Base-by-base conservation (phyloP, 2,797 vertebrate genomes). In the Enteromius anoplus region DNA sequence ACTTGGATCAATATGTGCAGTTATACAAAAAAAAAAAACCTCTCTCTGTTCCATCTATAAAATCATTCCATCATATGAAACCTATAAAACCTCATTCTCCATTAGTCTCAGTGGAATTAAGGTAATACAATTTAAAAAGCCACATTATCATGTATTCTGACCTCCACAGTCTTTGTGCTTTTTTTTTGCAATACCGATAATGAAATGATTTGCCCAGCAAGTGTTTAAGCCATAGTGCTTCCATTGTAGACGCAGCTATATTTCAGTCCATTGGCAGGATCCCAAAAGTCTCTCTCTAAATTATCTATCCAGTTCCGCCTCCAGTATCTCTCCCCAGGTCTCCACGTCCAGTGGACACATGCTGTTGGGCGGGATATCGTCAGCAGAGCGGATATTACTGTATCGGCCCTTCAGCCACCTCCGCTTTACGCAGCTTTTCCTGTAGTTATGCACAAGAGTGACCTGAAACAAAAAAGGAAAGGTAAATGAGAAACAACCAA, bases 291-390 rank as follows among this genome's bases (percentile, higher is more conserved):
- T 66, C 72, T 68, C 8, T 23, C 7, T 2, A 10, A 17, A 80
- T 49, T 80, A 96, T 95, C 96, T 91, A 89, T 96, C 93, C 79
- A 98, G 90, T 92, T 98, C 97, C 1, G 96, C 96, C 91, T 97
- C 94, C 78, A 98, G 91, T 91, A 98, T 98, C 89, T 98, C 96
- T 3, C 95, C 98, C 97, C 97, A 98, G 0, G 95, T 95, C 71
- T 97, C 95, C 0, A 84, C 93, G 0, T 97, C 96, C 92, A 98
- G 93, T 0, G 94, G 93, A 81, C 86, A 94, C 97, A 97, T 97
- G 78, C 81, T 94, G 72, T 93, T 89, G 79, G 93, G 92, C 1
- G 89, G 93, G 70, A 98, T 93, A 88, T 94, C 92, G 8, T 91
- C 85, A 0, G 90, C 88, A 5, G 96, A 96, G n/a, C 64, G 53